Evolutionary conservation across 2,888 invertebrate species (phyloP).

Genomic region (Machimus atricapillus): DNA sequence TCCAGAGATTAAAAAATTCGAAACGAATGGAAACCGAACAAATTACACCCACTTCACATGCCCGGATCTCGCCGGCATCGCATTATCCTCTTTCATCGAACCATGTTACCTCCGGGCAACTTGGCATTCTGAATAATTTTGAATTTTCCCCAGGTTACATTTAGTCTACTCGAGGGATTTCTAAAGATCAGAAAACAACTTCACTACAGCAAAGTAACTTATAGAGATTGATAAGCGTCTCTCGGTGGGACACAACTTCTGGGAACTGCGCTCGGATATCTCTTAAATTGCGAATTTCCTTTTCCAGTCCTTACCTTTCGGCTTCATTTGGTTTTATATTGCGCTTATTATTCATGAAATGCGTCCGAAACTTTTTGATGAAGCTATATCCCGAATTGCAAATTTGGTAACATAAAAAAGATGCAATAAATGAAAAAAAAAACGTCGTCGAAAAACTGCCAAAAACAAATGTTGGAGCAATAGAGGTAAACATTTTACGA

Average conservation of each 20-base stretch:
- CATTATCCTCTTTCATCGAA: not conserved
- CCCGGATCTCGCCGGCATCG: not conserved
- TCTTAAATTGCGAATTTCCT: not conserved
- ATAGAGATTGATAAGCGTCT: not conserved
- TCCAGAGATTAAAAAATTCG: not conserved
- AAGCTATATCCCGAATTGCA: not conserved
- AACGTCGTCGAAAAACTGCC: not conserved
- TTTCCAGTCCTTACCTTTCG: not conserved
- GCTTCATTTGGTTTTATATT: not conserved
- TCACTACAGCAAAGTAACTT: not conserved
- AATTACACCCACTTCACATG: not conserved
- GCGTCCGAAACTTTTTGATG: not conserved
- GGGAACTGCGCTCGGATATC: not conserved
- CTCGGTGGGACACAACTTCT: not conserved
- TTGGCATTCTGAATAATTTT: slow-evolving; percentile 26
- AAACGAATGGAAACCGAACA: not conserved
- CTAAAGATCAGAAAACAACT: slow-evolving; percentile 2
- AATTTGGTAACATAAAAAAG: not conserved
- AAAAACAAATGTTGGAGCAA: not conserved
- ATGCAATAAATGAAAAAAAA: not conserved
- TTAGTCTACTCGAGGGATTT: slow-evolving; percentile 4
- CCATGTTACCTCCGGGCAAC: not conserved
- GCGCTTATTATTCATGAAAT: not conserved
- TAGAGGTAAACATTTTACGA: not conserved
- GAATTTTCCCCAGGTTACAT: slow-evolving; percentile 16